phyloP scores from a whole-genome alignment of 2,797 vertebrate species.

The Intellagama lesueurii region DNA sequence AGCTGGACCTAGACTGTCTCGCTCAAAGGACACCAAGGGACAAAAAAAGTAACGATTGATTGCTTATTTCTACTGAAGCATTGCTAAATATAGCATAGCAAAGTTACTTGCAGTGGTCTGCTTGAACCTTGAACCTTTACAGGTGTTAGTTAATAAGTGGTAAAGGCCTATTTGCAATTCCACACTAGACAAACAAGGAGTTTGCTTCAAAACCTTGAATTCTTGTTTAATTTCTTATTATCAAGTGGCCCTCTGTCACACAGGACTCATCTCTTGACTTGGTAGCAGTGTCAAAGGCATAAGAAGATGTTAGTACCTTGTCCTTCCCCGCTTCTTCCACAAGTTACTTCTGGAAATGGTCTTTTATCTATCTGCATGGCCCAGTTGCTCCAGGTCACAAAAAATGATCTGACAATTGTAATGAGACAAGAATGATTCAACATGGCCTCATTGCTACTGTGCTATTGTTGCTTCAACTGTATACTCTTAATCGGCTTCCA shows the following conservation, averaged over 20 bases:
- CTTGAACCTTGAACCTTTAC: not conserved
- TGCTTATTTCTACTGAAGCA: not conserved
- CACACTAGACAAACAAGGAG: not conserved
- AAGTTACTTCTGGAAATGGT: too few species aligned
- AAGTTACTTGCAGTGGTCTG: not conserved
- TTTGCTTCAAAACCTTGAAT: not conserved
- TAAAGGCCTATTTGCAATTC: not conserved
- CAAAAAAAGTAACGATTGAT: conserved; percentile 74
- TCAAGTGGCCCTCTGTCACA: not conserved
- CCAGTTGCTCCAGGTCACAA: too few species aligned
- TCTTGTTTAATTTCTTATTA: not conserved
- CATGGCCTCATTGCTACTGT: not conserved
- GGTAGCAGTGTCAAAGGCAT: not conserved
- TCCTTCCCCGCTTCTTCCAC: not conserved
- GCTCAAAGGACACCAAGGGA: conserved; percentile 87
- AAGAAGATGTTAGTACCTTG: not conserved
- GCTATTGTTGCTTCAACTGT: not conserved
- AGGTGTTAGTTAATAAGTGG: not conserved
- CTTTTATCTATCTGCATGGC: too few species aligned
- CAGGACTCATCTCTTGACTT: not conserved
- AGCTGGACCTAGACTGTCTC: conserved; percentile 91
- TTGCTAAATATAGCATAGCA: not conserved
- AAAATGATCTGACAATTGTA: not conserved
- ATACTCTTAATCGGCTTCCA: not conserved
- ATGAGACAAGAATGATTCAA: not conserved